These are phyloP conservation scores for Bolinopsis microptera DNA, from an alignment of 37 sponge, comb jelly and placozoan species.

Conservation along the genomic window DNA sequence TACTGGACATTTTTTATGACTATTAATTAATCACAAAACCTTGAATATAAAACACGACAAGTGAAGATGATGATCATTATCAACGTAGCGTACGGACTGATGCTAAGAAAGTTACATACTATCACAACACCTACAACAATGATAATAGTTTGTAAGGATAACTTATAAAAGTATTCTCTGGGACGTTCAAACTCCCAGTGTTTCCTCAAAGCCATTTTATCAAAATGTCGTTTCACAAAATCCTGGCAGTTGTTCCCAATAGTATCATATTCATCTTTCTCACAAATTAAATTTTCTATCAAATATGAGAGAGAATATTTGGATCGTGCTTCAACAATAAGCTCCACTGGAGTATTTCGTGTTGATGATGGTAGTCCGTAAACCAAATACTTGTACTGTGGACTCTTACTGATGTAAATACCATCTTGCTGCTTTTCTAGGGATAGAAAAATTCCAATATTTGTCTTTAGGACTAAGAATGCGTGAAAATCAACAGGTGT, in stretches of 20 bases:
- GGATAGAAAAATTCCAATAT: neutral
- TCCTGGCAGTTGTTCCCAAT: neutral
- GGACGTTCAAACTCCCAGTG: neutral
- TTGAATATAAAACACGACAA: too few species aligned
- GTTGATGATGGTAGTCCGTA: neutral
- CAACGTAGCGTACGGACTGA: too few species aligned
- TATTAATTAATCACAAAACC: too few species aligned
- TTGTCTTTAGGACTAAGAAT: neutral
- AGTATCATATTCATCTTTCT: neutral
- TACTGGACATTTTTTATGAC: too few species aligned
- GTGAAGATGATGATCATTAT: too few species aligned
- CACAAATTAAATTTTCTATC: neutral
- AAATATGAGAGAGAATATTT: neutral
- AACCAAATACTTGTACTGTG: neutral
- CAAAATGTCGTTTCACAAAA: neutral
- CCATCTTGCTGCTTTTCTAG: neutral
- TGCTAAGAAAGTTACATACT: too few species aligned
- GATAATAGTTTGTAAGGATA: too few species aligned
- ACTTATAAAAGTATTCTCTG: neutral
- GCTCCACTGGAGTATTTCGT: neutral
- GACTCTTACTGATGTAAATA: neutral
- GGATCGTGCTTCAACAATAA: neutral
- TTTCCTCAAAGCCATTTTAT: neutral
- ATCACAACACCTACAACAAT: too few species aligned
- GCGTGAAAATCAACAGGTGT: neutral